These are phyloP conservation scores for Mus caroli DNA, from an alignment of 2,797 vertebrate species.

Conservation along the genomic window DNA sequence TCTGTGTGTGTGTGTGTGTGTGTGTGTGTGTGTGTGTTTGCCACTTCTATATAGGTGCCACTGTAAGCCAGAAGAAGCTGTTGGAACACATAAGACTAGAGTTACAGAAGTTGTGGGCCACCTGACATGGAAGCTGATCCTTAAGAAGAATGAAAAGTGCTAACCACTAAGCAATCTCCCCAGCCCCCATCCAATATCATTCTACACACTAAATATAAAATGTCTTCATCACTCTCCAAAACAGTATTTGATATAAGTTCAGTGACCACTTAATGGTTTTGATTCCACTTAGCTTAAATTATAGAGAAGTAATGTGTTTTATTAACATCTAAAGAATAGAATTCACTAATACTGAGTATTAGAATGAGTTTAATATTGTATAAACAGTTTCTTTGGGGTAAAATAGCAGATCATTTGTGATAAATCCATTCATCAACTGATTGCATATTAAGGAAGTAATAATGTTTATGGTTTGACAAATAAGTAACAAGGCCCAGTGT, in stretches of 20 bases:
- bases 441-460: slow-evolving; percentile 22
- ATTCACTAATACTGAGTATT: not conserved
- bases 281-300: not conserved
- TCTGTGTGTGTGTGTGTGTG: no score
- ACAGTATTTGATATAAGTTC: not conserved
- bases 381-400: slow-evolving; percentile 31
- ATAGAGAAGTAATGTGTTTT: not conserved
- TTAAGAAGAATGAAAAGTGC: not conserved
- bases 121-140: not conserved
- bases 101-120: not conserved
- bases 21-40: no score
- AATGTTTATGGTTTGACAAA: not conserved
- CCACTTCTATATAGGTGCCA: not conserved
- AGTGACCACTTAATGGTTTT: not conserved
- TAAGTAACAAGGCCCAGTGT: not conserved
- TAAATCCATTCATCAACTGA: slow-evolving; percentile 13
- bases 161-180: not conserved
- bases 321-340: not conserved
- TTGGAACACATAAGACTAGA: not conserved
- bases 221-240: not conserved
- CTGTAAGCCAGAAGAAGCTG: not conserved
- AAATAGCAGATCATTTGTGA: slow-evolving; percentile 44
- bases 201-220: not conserved
- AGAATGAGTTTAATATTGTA: slow-evolving; percentile 37
- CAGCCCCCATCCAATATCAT: not conserved